Percentiles rank a stretch among this genome's conserved stretches.
Evolutionary conservation across 30 jellyfish, hydroid and myxozoan species (phyloP).

Genomic region (Cassiopea xamachana): DNA sequence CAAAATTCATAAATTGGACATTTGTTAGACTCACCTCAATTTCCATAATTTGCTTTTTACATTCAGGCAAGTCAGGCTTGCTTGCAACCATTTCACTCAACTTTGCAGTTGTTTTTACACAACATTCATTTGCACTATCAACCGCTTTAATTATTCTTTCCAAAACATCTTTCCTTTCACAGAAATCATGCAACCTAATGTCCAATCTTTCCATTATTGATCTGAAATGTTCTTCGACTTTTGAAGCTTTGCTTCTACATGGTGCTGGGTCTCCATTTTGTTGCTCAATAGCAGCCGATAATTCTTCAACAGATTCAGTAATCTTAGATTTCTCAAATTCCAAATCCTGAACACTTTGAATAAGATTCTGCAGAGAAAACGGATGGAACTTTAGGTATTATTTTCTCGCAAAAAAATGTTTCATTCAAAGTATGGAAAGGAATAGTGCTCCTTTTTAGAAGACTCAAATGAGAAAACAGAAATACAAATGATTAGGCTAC

Average conservation of each 20-base stretch:
- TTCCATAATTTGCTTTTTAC: constrained; percentile 62
- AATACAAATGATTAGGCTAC: constrained; percentile 6
- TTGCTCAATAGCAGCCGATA: constrained; percentile 32
- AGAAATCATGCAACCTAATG: constrained; percentile 42
- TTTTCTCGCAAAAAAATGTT: no score
- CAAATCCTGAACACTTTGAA: constrained; percentile 43
- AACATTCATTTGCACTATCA: constrained; percentile 66
- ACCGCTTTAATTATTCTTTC: constrained; percentile 49
- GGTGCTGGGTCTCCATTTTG: constrained; percentile 63
- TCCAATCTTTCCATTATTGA: constrained; percentile 17
- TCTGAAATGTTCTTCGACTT: constrained; percentile 40
- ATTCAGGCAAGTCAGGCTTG: constrained; percentile 77
- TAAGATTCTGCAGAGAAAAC: constrained; percentile 37
- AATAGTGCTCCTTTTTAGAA: no score
- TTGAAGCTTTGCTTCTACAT: constrained; percentile 18
- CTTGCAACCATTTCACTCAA: constrained; percentile 67
- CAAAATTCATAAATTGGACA: neutral
- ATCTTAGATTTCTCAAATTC: constrained; percentile 59
- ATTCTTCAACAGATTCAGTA: constrained; percentile 19
- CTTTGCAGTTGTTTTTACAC: constrained; percentile 60
- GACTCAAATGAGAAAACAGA: neutral
- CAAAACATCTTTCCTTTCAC: constrained; percentile 57
- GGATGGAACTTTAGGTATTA: neutral
- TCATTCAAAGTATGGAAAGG: no score
- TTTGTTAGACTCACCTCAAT: constrained; percentile 72